A percentile compares a stretch with the other conserved stretches of the same genome.
Evolutionary conservation across 1,140 invertebrate genomes (phyloP).

Genomic region (Hetaerina americana): DNA sequence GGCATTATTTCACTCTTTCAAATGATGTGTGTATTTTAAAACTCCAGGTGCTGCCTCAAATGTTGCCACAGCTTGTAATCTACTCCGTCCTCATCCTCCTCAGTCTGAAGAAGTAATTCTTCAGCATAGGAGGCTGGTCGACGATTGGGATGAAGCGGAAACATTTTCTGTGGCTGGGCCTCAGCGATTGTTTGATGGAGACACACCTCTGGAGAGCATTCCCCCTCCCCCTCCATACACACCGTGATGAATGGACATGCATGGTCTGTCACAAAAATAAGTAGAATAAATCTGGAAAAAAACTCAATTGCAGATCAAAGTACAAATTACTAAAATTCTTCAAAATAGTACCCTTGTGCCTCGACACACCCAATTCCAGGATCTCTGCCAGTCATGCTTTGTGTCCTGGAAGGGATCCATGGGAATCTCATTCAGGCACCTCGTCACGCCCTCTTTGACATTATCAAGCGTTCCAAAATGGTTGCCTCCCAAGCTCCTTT

Average conservation of each 20-base stretch:
- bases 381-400: too few relatives aligned
- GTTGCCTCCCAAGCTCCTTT: too few relatives aligned
- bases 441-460: too few relatives aligned
- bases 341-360: too few relatives aligned
- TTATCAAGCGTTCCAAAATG: too few relatives aligned
- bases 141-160: constrained; percentile 22
- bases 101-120: not conserved
- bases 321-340: too few relatives aligned
- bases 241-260: constrained; percentile 16
- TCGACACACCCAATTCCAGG: too few relatives aligned
- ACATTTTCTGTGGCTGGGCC: constrained; percentile 19
- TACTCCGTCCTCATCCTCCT: not conserved
- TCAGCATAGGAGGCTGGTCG: constrained; percentile 15
- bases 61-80: not conserved
- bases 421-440: too few relatives aligned
- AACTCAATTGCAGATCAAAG: too few relatives aligned
- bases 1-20: too few relatives aligned
- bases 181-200: constrained; percentile 1
- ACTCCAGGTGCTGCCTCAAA: not conserved
- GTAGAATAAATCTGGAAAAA: not conserved
- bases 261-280: not conserved
- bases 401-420: too few relatives aligned
- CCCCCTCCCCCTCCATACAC: constrained; percentile 24
- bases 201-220: constrained; percentile 17
- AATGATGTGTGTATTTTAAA: not conserved